Evolutionary conservation across 1,140 invertebrate species (phyloP), one percentile per base, ranked within the genome.

Genomic region (Apis cerana): DNA sequence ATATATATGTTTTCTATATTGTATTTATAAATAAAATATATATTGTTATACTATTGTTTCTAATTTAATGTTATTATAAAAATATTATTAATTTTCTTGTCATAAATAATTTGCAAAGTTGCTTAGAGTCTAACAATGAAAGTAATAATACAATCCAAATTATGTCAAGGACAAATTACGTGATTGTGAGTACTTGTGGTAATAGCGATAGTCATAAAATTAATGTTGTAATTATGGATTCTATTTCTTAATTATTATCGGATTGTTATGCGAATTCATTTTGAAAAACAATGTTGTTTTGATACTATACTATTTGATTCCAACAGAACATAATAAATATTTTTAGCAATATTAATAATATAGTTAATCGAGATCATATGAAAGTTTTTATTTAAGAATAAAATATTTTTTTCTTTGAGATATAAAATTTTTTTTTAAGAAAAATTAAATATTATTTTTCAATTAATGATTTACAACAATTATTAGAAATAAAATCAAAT

Each of bases 141-240:
- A 27, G 88, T 89, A 92, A 91, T 91, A 88, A 90, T 88, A 90
- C 77, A 88, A 91, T 71, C 82, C 79, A 56, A 92, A 91, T 62
- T 74, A 69, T 92, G 91, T 85, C 91, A 92, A 92, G 91, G 90
- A 87, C 90, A 85, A 83, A 65, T 90, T 89, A 88, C 75, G 84
- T 83, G 85, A 88, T 65, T 82, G 56, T 50, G 54, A 50, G 71
- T 68, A 59, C 13, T 77, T 77, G 69, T 78, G 23, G 74, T 62
- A 75, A 43, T 43, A 5, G 5, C 5, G 33, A 43, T 43, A 43
- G 72, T 75, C 72, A 75, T 72, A 71, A 75, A 87, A 87, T 27
- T 61, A 85, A 85, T 79, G 75, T 82, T 83, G 86, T 85, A 67
- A 75, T 81, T 75, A 76, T 62, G 75, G 77, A 62, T 43, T 10